Evolutionary conservation across 2,797 vertebrate genomes (phyloP).

Genomic region (Setipinna tenuifilis): DNA sequence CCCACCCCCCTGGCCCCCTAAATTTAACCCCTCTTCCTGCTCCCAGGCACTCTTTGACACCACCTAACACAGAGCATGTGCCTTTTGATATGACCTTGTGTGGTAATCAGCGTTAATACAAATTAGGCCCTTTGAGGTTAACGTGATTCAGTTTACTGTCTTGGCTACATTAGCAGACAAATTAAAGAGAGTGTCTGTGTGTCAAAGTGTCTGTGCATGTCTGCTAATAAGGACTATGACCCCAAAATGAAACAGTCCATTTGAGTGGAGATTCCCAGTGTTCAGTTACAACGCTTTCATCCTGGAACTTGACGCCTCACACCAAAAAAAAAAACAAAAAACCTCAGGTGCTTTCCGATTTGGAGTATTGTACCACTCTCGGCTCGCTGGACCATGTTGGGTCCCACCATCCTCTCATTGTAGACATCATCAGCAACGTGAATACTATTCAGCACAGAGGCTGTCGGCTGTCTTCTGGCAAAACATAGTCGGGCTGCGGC

Average conservation of each 20-base stretch:
- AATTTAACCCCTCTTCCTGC: slow-evolving; percentile 18
- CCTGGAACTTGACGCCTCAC: not conserved
- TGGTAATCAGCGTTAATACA: not conserved
- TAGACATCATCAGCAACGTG: not conserved
- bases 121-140: not conserved
- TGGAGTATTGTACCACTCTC: not conserved
- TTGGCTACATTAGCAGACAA: not conserved
- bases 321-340: not conserved
- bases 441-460: not conserved
- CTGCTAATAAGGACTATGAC: not conserved
- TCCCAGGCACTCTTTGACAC: slow-evolving; percentile 5
- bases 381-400: not conserved
- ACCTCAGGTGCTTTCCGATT: slow-evolving; percentile 31
- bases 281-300: slow-evolving; percentile 24
- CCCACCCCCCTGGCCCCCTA: slow-evolving; percentile 14
- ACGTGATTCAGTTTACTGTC: not conserved
- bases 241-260: not conserved
- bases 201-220: not conserved
- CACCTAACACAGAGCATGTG: slow-evolving; percentile 29
- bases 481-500: not conserved
- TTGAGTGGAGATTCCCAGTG: not conserved
- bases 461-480: not conserved
- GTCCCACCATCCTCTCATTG: not conserved
- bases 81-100: not conserved
- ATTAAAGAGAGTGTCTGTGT: not conserved